phyloP scores from a whole-genome alignment of 2,113 vertebrate species.

The Nyctibius bracteatus region DNA sequence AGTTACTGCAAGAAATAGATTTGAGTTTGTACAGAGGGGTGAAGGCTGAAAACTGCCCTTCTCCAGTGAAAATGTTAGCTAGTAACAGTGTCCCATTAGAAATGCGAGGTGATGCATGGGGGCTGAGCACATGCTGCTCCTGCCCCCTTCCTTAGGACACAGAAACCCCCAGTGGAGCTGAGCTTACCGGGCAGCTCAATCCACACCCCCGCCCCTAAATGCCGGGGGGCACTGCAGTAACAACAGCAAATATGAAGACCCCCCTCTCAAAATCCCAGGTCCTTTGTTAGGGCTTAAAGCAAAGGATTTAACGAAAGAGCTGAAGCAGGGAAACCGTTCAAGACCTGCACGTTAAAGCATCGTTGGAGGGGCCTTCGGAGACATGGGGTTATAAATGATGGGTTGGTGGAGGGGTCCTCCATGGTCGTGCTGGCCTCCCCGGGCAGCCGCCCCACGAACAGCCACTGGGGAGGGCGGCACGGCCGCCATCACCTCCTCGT shows the following conservation, averaged over 20 bases:
- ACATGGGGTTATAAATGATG: accelerated
- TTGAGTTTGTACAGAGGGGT: neutral
- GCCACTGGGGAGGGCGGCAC: neutral
- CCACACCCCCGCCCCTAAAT: no score
- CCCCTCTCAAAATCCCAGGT: no score
- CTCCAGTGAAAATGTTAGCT: neutral
- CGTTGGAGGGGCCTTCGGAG: accelerated
- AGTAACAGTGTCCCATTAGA: neutral
- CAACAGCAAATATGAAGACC: neutral
- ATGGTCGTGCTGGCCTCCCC: neutral
- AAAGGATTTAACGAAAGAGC: neutral
- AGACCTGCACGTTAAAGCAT: accelerated
- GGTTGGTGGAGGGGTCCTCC: neutral
- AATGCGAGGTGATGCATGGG: neutral
- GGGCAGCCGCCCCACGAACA: neutral
- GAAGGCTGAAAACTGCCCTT: neutral
- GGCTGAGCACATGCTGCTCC: accelerated
- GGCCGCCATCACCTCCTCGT: neutral
- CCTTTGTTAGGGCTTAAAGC: neutral
- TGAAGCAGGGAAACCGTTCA: neutral
- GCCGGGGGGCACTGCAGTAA: neutral
- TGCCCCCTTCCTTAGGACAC: neutral
- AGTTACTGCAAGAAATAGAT: neutral
- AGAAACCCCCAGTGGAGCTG: neutral
- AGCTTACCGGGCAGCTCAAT: neutral